Conservation (phyloP, 2,797 vertebrate species). For the Chlorospingus semifuscus region DNA sequence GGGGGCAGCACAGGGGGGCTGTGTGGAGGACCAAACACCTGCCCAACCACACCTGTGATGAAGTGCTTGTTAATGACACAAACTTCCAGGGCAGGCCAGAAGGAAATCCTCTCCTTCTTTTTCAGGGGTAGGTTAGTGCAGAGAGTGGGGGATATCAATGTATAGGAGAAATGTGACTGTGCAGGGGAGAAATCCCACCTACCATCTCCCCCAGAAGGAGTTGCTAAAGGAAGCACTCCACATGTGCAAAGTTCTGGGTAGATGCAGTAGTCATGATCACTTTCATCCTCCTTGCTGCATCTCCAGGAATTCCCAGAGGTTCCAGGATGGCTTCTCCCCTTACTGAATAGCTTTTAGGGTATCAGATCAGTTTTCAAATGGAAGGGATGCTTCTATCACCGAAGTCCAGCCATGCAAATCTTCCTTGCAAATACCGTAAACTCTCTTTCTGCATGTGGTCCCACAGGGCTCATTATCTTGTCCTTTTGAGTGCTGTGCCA, state of each 20-base stretch:
- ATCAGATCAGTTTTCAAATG: not conserved
- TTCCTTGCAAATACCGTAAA: not conserved
- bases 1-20: not conserved
- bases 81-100: not conserved
- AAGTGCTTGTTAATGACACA: not conserved
- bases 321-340: not conserved
- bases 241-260: not conserved
- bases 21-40: not conserved
- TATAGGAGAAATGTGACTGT: not conserved
- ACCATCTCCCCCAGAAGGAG: not conserved
- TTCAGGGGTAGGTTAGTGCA: not conserved
- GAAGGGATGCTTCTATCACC: not conserved
- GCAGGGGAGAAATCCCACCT: not conserved
- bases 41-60: fast-evolving
- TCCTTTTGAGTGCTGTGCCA: not conserved
- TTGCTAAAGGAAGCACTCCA: not conserved
- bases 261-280: not conserved
- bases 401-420: not conserved
- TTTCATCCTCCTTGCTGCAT: not conserved
- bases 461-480: not conserved
- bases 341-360: not conserved
- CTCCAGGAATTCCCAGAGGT: not conserved
- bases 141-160: fast-evolving
- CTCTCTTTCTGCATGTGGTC: not conserved
- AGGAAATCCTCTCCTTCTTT: not conserved